Percentiles rank a stretch among this genome's conserved stretches.
Evolutionary conservation across 2,797 vertebrate genomes (phyloP).

Genomic region (Neosilurus hyrtlii): DNA sequence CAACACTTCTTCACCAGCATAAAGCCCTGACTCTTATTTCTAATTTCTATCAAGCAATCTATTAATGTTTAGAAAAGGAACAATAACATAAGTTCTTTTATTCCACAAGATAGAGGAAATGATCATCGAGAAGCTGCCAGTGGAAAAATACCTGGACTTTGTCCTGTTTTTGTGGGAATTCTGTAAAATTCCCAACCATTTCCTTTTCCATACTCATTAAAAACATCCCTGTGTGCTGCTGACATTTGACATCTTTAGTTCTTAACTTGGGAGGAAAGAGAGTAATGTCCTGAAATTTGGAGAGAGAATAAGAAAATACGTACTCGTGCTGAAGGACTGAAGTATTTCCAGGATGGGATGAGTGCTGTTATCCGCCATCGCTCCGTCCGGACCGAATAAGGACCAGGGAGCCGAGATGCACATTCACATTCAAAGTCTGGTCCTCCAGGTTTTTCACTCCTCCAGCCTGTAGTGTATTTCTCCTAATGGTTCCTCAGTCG

Average conservation of each 20-base stretch:
- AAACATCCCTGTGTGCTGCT: not conserved
- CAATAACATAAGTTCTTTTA: too few species aligned
- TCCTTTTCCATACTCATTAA: slow-evolving; percentile 26
- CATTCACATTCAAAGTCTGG: slow-evolving; percentile 24
- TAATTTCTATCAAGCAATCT: too few species aligned
- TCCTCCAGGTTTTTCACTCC: slow-evolving; percentile 52
- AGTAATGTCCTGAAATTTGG: not conserved
- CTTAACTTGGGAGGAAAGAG: not conserved
- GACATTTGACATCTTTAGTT: not conserved
- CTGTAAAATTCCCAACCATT: slow-evolving; percentile 26
- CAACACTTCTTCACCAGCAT: too few species aligned
- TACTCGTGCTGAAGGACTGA: slow-evolving; percentile 85
- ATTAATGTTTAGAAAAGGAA: not conserved
- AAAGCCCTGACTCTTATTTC: not conserved
- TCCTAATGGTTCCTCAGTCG: slow-evolving; percentile 57
- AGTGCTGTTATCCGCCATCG: slow-evolving; percentile 85
- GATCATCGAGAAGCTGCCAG: slow-evolving; percentile 48
- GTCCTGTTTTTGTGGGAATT: slow-evolving; percentile 32
- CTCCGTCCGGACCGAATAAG: slow-evolving; percentile 66
- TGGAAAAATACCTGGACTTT: slow-evolving; percentile 25
- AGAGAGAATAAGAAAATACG: slow-evolving; percentile 64
- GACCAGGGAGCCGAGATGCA: slow-evolving; percentile 59
- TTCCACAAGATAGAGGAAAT: not conserved
- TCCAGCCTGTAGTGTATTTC: slow-evolving; percentile 59
- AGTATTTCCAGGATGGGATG: slow-evolving; percentile 78